Conservation (phyloP, 2,888 invertebrate species). For the Papilio gigon region DNA sequence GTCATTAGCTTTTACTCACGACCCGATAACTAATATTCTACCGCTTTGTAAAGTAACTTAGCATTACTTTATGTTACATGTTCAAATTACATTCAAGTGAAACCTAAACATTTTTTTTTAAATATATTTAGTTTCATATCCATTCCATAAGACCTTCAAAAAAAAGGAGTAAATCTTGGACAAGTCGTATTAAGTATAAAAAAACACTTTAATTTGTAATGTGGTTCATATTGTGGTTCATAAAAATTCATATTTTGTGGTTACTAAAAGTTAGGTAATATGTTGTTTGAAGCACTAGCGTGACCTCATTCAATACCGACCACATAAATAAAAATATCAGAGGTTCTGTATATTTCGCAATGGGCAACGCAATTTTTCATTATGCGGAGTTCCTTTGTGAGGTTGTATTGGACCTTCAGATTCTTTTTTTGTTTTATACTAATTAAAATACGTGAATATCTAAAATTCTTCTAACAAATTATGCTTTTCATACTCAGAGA, state of each 20-base stretch:
- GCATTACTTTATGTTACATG: too few relatives aligned
- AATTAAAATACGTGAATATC: neutral
- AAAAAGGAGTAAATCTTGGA: too few relatives aligned
- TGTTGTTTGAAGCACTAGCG: neutral
- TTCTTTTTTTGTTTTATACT: slow-evolving; percentile 5
- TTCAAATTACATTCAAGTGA: too few relatives aligned
- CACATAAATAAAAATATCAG: slow-evolving; percentile 13
- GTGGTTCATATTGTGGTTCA: too few relatives aligned
- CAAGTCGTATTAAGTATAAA: too few relatives aligned
- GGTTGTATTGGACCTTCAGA: slow-evolving; percentile 22
- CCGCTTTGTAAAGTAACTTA: too few relatives aligned
- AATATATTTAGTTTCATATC: too few relatives aligned
- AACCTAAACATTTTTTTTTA: too few relatives aligned
- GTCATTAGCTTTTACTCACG: too few relatives aligned
- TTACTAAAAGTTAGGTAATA: slow-evolving; percentile 4
- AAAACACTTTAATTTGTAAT: too few relatives aligned
- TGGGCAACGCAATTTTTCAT: slow-evolving; percentile 12
- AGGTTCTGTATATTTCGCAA: slow-evolving; percentile 23
- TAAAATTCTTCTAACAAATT: neutral
- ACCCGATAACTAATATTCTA: too few relatives aligned
- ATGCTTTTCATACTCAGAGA: neutral
- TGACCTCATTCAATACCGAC: slow-evolving; percentile 18
- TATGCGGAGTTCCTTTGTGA: slow-evolving; percentile 21
- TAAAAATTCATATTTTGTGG: neutral
- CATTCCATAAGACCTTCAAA: too few relatives aligned